Evolutionary conservation across 2,888 invertebrate species (phyloP).

Genomic region (Phortica okadai): DNA sequence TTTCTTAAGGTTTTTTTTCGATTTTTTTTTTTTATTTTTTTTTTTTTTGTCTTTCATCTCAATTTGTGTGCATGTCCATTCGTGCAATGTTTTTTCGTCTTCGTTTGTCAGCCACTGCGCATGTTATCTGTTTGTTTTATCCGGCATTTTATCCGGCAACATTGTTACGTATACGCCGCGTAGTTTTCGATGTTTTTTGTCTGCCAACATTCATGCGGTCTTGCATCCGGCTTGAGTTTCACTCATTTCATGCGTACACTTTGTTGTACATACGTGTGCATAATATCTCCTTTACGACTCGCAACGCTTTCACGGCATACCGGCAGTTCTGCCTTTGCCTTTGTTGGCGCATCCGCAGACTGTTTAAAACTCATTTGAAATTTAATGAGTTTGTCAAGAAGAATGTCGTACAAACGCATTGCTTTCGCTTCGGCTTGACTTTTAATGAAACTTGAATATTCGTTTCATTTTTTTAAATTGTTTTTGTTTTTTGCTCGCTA

Average conservation of each 20-base stretch:
- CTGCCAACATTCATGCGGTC: not conserved
- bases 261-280: conserved; percentile 38
- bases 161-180: conserved; percentile 60
- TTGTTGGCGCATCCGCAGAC: not conserved
- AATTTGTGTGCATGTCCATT: no score
- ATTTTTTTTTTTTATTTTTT: not conserved
- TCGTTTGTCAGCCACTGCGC: conserved; percentile 47
- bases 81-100: not conserved
- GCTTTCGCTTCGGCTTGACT: not conserved
- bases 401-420: conserved; percentile 15
- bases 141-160: conserved; percentile 50
- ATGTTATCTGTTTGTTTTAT: conserved; percentile 68
- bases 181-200: conserved; percentile 30
- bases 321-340: not conserved
- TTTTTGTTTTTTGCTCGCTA: conserved; percentile 17
- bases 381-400: conserved; percentile 43
- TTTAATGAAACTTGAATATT: conserved; percentile 32
- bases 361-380: conserved; percentile 41
- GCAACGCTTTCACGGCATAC: no score
- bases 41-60: conserved; percentile 37
- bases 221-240: conserved; percentile 22
- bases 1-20: not conserved
- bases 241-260: not conserved
- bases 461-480: not conserved
- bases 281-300: not conserved